These are phyloP conservation scores for Vandiemenella viatica DNA, from an alignment of 2,888 invertebrate genomes.

Conservation along the genomic window DNA sequence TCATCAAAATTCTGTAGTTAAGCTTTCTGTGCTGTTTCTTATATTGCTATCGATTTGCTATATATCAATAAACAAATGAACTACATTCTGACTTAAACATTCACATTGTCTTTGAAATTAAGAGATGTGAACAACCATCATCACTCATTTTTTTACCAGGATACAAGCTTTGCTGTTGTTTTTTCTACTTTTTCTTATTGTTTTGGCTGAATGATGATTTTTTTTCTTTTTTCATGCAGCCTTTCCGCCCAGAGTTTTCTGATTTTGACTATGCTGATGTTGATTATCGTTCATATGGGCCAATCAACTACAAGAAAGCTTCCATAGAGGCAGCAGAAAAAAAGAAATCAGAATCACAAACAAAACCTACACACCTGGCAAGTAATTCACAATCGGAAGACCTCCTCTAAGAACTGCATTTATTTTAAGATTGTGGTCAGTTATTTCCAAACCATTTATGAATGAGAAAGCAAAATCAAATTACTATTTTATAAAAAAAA, in stretches of 20 bases:
- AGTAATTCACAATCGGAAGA: conserved; percentile 9
- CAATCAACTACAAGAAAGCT: conserved; percentile 82
- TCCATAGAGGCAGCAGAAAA: conserved; percentile 54
- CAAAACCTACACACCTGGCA: conserved; percentile 7
- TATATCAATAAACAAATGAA: too few relatives aligned
- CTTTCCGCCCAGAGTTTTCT: conserved; percentile 57
- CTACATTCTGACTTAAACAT: too few relatives aligned
- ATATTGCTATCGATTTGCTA: too few relatives aligned
- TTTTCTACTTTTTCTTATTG: not conserved
- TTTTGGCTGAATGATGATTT: not conserved
- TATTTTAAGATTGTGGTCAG: conserved; percentile 2
- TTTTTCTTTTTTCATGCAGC: conserved; percentile 39
- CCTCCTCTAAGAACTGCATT: conserved; percentile 13
- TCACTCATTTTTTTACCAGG: not conserved
- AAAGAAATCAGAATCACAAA: conserved; percentile 6
- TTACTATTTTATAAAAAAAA: too few relatives aligned
- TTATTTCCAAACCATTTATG: not conserved
- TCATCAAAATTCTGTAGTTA: too few relatives aligned
- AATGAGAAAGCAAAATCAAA: not conserved
- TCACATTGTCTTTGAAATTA: too few relatives aligned
- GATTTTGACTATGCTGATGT: conserved; percentile 84
- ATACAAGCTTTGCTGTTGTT: not conserved
- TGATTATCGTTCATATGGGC: conserved; percentile 78
- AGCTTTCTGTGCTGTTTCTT: too few relatives aligned
- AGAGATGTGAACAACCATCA: too few relatives aligned